A percentile compares a stretch with the other conserved stretches of the same genome.
phyloP scores from a whole-genome alignment of 2,888 invertebrate genomes.

The Spilosoma lubricipeda region DNA sequence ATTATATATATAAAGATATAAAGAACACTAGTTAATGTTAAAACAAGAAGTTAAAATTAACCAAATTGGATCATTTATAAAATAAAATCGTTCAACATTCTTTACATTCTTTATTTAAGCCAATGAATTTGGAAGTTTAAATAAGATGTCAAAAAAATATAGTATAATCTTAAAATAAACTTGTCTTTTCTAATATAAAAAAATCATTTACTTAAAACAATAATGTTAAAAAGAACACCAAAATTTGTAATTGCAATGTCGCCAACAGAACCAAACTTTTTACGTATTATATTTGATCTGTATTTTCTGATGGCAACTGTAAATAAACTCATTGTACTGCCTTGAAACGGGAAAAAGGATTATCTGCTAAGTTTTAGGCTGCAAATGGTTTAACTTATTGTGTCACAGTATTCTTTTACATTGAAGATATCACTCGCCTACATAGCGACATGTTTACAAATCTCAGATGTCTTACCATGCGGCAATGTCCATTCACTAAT shows the following conservation, averaged over 20 bases:
- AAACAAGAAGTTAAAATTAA: neutral
- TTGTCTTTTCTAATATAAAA: neutral
- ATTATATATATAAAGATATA: too few species aligned
- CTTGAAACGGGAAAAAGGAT: neutral
- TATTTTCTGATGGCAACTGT: neutral
- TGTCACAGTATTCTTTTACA: conserved; percentile 26
- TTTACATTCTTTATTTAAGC: neutral
- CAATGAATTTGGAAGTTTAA: neutral
- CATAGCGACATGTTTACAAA: conserved; percentile 42
- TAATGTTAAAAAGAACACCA: neutral
- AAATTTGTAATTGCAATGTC: neutral
- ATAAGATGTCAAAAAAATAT: neutral
- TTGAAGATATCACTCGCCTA: conserved; percentile 36
- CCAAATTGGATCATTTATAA: neutral
- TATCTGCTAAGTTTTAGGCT: conserved; percentile 15
- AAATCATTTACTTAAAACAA: neutral
- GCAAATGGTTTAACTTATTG: conserved; percentile 5
- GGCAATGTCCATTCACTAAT: conserved; percentile 60
- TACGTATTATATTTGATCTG: neutral
- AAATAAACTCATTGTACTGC: conserved; percentile 5
- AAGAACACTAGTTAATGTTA: neutral
- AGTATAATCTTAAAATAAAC: neutral
- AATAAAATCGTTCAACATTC: too few species aligned
- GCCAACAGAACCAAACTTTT: neutral
- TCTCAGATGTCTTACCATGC: conserved; percentile 51